These are phyloP conservation scores for Aurelia aurita DNA, from an alignment of 30 jellyfish, hydroid and myxozoan genomes.

Conservation along the genomic window DNA sequence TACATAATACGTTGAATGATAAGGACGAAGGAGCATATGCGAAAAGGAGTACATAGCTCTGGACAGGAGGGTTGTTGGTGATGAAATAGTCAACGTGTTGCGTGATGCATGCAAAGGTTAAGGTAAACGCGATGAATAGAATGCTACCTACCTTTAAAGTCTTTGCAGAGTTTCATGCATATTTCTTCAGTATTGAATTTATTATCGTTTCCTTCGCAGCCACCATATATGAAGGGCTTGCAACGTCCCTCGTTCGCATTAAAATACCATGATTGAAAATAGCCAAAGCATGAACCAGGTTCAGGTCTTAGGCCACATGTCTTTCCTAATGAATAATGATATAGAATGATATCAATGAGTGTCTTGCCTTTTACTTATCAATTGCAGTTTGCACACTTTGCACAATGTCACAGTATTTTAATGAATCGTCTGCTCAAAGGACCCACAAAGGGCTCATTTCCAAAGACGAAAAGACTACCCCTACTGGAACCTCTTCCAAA, in stretches of 20 bases:
- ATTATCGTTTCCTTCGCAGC: constrained; percentile 86
- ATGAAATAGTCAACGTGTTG: background rate
- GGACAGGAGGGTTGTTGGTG: background rate
- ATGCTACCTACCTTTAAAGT: constrained; percentile 12
- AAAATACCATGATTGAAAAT: constrained; percentile 67
- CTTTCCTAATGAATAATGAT: constrained; percentile 24
- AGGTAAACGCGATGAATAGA: background rate
- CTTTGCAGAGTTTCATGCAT: constrained; percentile 50
- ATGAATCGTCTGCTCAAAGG: too few relatives aligned
- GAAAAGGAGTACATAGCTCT: too few relatives aligned
- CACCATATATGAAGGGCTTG: constrained; percentile 72
- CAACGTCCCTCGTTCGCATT: constrained; percentile 41
- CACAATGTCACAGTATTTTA: too few relatives aligned
- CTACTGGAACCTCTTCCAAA: too few relatives aligned
- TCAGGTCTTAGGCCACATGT: constrained; percentile 54
- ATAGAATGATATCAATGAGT: too few relatives aligned
- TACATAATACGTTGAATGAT: too few relatives aligned
- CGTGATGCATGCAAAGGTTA: background rate
- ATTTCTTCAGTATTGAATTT: constrained; percentile 44
- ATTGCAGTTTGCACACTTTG: too few relatives aligned
- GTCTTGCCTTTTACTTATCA: too few relatives aligned
- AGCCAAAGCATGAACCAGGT: constrained; percentile 83
- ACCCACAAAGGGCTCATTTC: too few relatives aligned
- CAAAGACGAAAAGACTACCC: too few relatives aligned
- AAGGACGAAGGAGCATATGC: too few relatives aligned